phyloP scores from a whole-genome alignment of 2,797 vertebrate species.

The Myiotriccus ornatus region DNA sequence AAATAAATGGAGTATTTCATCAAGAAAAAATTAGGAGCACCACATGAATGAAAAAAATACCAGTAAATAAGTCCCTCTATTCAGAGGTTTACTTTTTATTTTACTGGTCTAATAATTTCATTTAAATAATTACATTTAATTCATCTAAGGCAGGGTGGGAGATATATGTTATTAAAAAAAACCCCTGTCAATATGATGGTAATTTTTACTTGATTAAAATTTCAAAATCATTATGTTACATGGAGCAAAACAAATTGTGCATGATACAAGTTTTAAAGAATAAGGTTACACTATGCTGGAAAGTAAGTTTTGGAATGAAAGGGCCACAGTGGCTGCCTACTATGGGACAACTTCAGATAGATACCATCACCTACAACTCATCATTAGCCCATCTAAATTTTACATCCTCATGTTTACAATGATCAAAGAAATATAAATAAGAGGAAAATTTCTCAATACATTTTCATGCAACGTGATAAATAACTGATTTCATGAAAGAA shows the following conservation, averaged over 20 bases:
- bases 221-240: not conserved
- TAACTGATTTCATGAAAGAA: not conserved
- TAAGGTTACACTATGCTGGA: not conserved
- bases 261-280: not conserved
- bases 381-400: not conserved
- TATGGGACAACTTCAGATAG: not conserved
- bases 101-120: not conserved
- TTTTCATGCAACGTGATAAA: not conserved
- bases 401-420: not conserved
- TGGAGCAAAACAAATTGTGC: not conserved
- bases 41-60: not conserved
- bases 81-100: not conserved
- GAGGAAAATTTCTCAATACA: not conserved
- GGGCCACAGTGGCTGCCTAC: not conserved
- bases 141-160: not conserved
- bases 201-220: not conserved
- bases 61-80: not conserved
- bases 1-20: not conserved
- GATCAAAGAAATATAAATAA: not conserved
- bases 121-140: not conserved
- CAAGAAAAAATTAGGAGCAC: not conserved
- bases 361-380: not conserved
- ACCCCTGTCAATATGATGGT: accelerated
- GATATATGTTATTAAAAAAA: not conserved
- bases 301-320: not conserved